A percentile compares a stretch with the other conserved stretches of the same genome.
Conservation (phyloP, 2,888 invertebrate species). For the Ellobium chinense region DNA sequence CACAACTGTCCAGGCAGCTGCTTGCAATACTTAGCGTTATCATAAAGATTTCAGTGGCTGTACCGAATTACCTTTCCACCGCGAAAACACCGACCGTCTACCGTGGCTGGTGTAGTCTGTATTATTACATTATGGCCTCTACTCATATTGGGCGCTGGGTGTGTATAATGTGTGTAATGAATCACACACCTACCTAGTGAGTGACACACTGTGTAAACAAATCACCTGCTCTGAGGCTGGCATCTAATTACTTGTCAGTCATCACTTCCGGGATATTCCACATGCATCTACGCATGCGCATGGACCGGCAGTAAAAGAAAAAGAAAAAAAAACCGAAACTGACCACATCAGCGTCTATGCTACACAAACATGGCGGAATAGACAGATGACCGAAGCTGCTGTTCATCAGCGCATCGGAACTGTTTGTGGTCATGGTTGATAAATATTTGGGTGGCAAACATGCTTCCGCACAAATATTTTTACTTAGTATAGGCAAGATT, state of each 20-base stretch:
- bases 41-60: too few species aligned
- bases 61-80: too few species aligned
- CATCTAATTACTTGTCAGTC: background rate
- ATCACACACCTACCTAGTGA: background rate
- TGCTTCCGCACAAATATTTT: too few species aligned
- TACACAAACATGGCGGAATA: background rate
- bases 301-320: too few species aligned
- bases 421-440: background rate
- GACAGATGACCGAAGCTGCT: background rate
- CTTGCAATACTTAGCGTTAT: too few species aligned
- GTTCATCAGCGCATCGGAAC: background rate
- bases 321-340: background rate
- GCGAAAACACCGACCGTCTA: too few species aligned
- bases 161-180: background rate
- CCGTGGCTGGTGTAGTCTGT: too few species aligned
- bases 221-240: background rate
- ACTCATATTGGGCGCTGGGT: background rate
- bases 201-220: background rate
- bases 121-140: background rate
- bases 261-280: background rate
- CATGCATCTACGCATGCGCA: background rate
- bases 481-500: too few species aligned
- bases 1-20: too few species aligned
- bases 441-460: background rate
- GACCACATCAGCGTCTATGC: background rate